These are phyloP conservation scores for Clarias fuscus DNA, from an alignment of 2,797 vertebrate species.

Conservation along the genomic window DNA sequence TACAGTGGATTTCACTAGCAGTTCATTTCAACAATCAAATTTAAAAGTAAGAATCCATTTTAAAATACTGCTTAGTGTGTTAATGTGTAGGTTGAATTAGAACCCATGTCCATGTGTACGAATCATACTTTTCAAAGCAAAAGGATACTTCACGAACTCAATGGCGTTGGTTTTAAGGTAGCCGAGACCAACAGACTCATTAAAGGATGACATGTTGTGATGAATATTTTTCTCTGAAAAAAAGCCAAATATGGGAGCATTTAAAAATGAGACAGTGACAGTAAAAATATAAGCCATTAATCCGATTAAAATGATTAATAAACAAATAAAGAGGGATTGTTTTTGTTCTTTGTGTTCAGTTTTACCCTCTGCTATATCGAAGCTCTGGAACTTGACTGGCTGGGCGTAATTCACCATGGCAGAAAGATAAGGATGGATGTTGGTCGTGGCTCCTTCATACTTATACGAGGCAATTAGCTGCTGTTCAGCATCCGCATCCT, in stretches of 20 bases:
- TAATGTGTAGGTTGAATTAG: not conserved
- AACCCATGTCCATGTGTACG: not conserved
- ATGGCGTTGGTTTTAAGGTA: constrained; percentile 98
- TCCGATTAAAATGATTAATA: not conserved
- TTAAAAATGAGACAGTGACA: not conserved
- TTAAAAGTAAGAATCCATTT: not conserved
- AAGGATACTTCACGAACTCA: constrained; percentile 99
- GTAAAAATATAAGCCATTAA: not conserved
- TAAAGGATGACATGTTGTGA: constrained; percentile 99
- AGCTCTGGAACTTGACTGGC: constrained; percentile 97
- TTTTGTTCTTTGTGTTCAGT: constrained; percentile 28
- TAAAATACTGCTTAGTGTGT: not conserved
- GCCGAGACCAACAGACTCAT: constrained; percentile 94
- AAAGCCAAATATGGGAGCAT: not conserved
- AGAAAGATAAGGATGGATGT: constrained; percentile 96
- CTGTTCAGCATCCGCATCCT: constrained; percentile 94
- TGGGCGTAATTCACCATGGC: constrained; percentile 99
- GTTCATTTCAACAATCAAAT: not conserved
- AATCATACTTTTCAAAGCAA: not conserved
- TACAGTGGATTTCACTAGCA: not conserved
- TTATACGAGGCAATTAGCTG: constrained; percentile 96
- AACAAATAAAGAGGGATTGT: not conserved
- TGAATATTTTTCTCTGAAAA: constrained; percentile 90
- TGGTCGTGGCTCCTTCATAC: constrained; percentile 96
- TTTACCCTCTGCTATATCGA: constrained; percentile 94